Evolutionary conservation across 2,888 invertebrate genomes (phyloP), one percentile per base, ranked within the genome.

Genomic region (Temnothorax unifasciatus): DNA sequence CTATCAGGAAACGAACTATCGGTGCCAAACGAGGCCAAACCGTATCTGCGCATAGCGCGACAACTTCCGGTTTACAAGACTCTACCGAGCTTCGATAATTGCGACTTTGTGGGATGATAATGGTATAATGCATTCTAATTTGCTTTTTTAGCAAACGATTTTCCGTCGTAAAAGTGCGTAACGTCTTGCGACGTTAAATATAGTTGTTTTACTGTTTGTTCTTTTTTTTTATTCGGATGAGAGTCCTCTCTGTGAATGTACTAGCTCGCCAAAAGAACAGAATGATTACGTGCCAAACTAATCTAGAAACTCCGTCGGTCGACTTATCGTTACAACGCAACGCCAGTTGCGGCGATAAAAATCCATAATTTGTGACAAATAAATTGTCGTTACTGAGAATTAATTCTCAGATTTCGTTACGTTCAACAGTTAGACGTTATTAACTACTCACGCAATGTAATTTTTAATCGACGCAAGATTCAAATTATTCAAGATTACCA

Each of bases 1-100:
- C 82, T 77, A 89, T 73, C 68, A 87, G 87, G 83, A 90, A 87
- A 83, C 74, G 68, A 73, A 66, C 76, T 90, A 85, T 90, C 90
- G 84, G 63, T 74, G 73, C 52, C 66, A 86, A 91, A 90, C 84
- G 82, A 71, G 77, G 85, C 79, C 86, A 69, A 87, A 87, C 68
- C 85, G 64, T 90, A 90, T 90, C 90, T 87, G 85, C 63, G 54
- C 85, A 50, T 63, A 74, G 75, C 61, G 81, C 85, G 79, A 66
- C 85, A 69, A 85, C 91, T 90, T 90, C 91, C 90, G 86, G 84
- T 82, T 85, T 75, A 29, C 66, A 47, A 82, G 54, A 34, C 63
- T 41, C 41, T 71, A 63, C 52, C 52, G 54, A 54, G 82, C 75
- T 38, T 71, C 21, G 34, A 29, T 52, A 63, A 89, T 86, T 63